These are phyloP conservation scores for Heteromormyrus szaboi DNA, from an alignment of 2,797 vertebrate species.

Conservation along the genomic window DNA sequence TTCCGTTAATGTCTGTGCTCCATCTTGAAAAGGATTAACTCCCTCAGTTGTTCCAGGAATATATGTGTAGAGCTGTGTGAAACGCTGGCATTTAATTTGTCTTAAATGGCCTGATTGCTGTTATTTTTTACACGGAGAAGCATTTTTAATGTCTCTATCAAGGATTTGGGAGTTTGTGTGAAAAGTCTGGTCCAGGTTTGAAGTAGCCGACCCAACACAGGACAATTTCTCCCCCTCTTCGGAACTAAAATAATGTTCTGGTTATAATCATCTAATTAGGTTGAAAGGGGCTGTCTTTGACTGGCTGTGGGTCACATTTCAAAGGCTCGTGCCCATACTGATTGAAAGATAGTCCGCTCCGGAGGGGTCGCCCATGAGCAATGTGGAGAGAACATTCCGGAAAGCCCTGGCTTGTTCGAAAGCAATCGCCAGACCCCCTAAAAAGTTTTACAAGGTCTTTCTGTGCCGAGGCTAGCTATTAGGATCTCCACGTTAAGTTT, in stretches of 20 bases:
- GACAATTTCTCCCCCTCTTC: conserved; percentile 50
- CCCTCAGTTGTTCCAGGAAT: neutral
- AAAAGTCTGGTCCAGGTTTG: conserved; percentile 51
- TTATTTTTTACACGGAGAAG: neutral
- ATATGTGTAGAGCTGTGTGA: neutral
- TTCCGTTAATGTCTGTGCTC: neutral
- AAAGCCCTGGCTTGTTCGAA: conserved; percentile 41
- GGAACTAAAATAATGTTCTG: conserved; percentile 76
- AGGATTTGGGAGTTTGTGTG: conserved; percentile 45
- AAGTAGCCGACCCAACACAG: conserved; percentile 57
- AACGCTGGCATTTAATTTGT: neutral
- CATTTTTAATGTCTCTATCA: neutral
- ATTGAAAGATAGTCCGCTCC: conserved; percentile 53
- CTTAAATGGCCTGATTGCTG: neutral
- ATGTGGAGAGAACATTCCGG: conserved; percentile 42
- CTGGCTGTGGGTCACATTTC: conserved; percentile 69
- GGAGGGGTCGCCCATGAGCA: conserved; percentile 35
- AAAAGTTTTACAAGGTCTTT: conserved; percentile 38
- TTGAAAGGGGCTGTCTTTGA: conserved; percentile 61
- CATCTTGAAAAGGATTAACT: neutral
- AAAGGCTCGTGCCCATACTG: conserved; percentile 64
- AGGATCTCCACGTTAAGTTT: conserved; percentile 41
- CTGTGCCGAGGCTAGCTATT: conserved; percentile 36
- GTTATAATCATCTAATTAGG: conserved; percentile 73
- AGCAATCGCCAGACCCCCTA: conserved; percentile 36